Conservation (phyloP, 2,113 vertebrate species). For the Neogobius melanostomus region DNA sequence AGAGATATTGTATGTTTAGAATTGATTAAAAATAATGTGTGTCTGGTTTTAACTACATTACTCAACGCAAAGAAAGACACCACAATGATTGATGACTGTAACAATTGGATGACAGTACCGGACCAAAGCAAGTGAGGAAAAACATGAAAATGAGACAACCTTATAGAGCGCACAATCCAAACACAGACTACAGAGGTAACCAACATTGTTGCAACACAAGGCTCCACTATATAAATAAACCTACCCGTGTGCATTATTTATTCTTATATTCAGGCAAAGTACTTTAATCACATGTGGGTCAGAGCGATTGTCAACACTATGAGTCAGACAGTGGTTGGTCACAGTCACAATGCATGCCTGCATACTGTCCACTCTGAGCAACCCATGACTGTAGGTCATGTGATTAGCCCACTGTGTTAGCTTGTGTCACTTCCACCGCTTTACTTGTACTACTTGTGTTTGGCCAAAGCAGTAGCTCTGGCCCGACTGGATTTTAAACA, state of each 20-base stretch:
- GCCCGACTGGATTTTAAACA: neutral
- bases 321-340: conserved; percentile 53
- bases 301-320: conserved; percentile 36
- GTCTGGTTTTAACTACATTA: no score
- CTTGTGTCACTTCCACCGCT: conserved; percentile 5
- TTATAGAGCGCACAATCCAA: no score
- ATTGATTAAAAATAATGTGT: no score
- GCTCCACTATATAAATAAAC: no score
- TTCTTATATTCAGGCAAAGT: conserved; percentile 30
- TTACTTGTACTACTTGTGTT: neutral
- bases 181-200: no score
- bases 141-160: neutral
- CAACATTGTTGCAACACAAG: no score
- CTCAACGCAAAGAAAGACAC: no score
- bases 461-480: conserved; percentile 13
- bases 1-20: neutral
- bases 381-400: conserved; percentile 48
- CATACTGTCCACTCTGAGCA: conserved; percentile 13
- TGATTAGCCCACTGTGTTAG: conserved; percentile 10
- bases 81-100: no score
- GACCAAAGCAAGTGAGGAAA: neutral
- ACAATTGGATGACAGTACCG: no score
- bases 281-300: conserved; percentile 48
- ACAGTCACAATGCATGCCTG: conserved; percentile 40
- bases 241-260: neutral